A percentile compares a stretch with the other conserved stretches of the same genome.
Conservation (phyloP, 2,797 vertebrate genomes). For the Girardinus metallicus region DNA sequence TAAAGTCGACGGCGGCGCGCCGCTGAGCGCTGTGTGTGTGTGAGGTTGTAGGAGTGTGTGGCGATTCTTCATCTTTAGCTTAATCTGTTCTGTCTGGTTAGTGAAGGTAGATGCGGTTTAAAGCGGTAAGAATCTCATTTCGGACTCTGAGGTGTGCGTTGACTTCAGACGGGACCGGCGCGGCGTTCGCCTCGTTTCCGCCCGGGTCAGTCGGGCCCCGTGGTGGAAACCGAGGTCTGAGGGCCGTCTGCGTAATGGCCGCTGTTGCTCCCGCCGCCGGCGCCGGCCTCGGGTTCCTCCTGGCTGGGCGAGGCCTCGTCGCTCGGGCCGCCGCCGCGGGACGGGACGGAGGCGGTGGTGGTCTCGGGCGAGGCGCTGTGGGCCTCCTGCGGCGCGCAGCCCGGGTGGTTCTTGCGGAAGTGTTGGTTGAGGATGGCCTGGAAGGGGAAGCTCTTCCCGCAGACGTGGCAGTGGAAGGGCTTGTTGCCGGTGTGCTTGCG, state of each 20-base stretch:
- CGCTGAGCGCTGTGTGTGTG: conserved; percentile 49
- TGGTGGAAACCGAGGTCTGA: conserved; percentile 95
- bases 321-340: conserved; percentile 88
- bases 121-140: conserved; percentile 73
- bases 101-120: conserved; percentile 87
- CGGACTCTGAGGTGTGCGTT: conserved; percentile 42
- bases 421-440: conserved; percentile 99
- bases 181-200: not conserved
- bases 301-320: conserved; percentile 91
- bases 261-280: conserved; percentile 74
- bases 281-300: conserved; percentile 85
- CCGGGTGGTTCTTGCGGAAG: conserved; percentile 98
- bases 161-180: conserved; percentile 15
- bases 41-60: conserved; percentile 80
- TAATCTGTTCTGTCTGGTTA: conserved; percentile 70
- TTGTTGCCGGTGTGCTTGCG: conserved; percentile 99
- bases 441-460: conserved; percentile 98
- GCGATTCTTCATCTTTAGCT: conserved; percentile 76
- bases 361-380: conserved; percentile 97
- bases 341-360: conserved; percentile 86
- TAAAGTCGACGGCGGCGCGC: conserved; percentile 62
- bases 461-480: conserved; percentile 97
- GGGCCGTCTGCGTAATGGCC: conserved; percentile 83
- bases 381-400: conserved; percentile 90
- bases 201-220: conserved; percentile 90